Evolutionary conservation across 2,888 invertebrate species (phyloP), one percentile per base, ranked within the genome.

Genomic region (Caenorhabditis afra): DNA sequence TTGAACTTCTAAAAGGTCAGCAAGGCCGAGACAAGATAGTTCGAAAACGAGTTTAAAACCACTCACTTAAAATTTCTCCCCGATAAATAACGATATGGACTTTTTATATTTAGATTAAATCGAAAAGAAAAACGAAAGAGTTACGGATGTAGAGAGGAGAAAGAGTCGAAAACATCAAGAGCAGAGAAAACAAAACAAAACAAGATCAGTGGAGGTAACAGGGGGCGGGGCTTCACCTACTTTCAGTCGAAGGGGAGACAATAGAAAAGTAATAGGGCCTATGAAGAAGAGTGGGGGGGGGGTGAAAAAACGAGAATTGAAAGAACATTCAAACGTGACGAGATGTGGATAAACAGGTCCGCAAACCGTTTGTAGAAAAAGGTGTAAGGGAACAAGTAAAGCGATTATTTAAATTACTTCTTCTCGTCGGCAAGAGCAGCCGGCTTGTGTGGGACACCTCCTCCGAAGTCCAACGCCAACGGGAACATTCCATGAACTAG

Each of bases 381-480:
- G n/a, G 29, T 5, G 3, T 29, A 29, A 29, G 29, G 29, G 16
- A n/a, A 22, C 11, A 41, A 22, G 49, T 14, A 61, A 61, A 61
- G 29, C 29, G 29, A 3, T 29, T 29, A 29, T n/a, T n/a, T 29
- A 29, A 7, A 29, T 29, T 29, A 29, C 29, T 29, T 29, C 29
- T 29, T 29, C 29, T 29, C 29, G 7, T 3, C 3, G 20, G 44
- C n/a, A 10, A 50, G 2, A 10, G 50, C 1, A 20, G 52, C 29
- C 12, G 53, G 20, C 12, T 50, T 49, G 12, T 23, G 39, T 4
- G 7, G 4, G 7, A 73, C 50, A 8, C 85, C 85, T 16, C 85
- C 85, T 11, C 85, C 85, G 55, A 85, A 85, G 23, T 53, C 71
- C 39, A 74, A 73, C 1, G 84, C 45, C 35, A 81, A 67, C 29